phyloP scores from a whole-genome alignment of 2,888 invertebrate species.

The Drosophila kanekoi region DNA sequence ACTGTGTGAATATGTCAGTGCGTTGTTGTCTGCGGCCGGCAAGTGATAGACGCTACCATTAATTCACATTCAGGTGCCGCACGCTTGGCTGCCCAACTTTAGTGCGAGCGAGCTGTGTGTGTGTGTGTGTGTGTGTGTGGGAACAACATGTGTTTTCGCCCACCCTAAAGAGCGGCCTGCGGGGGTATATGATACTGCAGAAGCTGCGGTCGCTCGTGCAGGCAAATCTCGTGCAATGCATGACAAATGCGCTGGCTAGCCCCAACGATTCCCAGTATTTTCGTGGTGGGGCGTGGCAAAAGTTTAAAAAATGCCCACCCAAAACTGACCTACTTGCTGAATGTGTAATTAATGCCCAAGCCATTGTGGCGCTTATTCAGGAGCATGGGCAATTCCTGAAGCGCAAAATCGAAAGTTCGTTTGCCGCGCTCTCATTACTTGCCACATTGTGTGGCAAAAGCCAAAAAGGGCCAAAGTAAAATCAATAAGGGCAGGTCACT shows the following conservation, averaged over 20 bases:
- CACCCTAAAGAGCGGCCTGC: constrained; percentile 14
- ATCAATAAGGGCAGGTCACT: constrained; percentile 64
- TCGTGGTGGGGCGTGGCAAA: constrained; percentile 17
- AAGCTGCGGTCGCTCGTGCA: constrained; percentile 61
- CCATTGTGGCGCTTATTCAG: constrained; percentile 14
- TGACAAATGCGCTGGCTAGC: constrained; percentile 60
- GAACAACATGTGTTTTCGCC: constrained; percentile 69
- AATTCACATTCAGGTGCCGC: constrained; percentile 79
- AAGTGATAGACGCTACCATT: constrained; percentile 80
- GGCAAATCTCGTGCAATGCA: constrained; percentile 69
- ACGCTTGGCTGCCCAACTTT: constrained; percentile 71
- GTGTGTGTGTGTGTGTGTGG: constrained; percentile 34
- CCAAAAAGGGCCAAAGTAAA: constrained; percentile 50
- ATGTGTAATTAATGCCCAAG: constrained; percentile 64
- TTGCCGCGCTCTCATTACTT: constrained; percentile 47
- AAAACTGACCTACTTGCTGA: constrained; percentile 67
- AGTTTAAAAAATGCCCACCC: constrained; percentile 21
- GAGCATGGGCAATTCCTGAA: constrained; percentile 54
- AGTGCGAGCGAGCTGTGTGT: constrained; percentile 4
- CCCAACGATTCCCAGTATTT: constrained; percentile 24
- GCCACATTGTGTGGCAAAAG: constrained; percentile 52
- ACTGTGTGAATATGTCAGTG: constrained; percentile 63
- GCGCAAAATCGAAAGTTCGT: constrained; percentile 75
- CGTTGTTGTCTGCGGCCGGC: constrained; percentile 67
- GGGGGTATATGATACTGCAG: constrained; percentile 23